Base-by-base conservation (phyloP, 2,888 invertebrate species). In the Ctenicera cuprea region DNA sequence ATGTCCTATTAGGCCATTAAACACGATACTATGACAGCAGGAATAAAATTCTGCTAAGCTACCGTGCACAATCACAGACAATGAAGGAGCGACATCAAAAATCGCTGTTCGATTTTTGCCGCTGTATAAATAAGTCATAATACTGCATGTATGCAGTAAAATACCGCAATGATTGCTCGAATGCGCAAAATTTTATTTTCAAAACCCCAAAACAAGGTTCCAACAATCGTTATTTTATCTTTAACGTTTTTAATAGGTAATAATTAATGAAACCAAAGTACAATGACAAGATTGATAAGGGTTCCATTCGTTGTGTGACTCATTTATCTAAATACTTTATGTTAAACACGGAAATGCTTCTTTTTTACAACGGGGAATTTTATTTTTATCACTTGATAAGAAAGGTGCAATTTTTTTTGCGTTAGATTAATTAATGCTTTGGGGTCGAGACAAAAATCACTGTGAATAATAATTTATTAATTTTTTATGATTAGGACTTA, bases 61-160 rank as follows among this genome's bases (percentile, higher is more conserved):
- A 8, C 48, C 8, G 48, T 50, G 12, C 50, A 50, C 18, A 20
- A 20, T 18, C 14, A 16, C 45, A 33, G 33, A 8, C 9, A 45
- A 16, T 45, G 45, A 45, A 45, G 16, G 33, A 50, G 50, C 22
- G 12, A 11, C 20, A 11, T 12, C 20, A 22, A 50, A 50, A 50
- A 50, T 20, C 54, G 30, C 50, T 22, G n/a, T 50, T 63, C 26
- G 54, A 57, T 38, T 38, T 43, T 37, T 14, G n/a, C 12, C 11
- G 12, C 22, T 22, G 22, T 12, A 22, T 14, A 41, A 41, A 14
- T 41, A 41, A 41, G 41, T 41, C n/a, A 14, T n/a, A 57, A 14
- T n/a, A 43, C 66, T 43, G 57, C 41, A 57, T 57, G 54, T 54
- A 70, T 71, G 64, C 71, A 38, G 48, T 45, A 57, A 69, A 71